Evolutionary conservation across 2,797 vertebrate genomes (phyloP).

Genomic region (Sebastes nivosus): DNA sequence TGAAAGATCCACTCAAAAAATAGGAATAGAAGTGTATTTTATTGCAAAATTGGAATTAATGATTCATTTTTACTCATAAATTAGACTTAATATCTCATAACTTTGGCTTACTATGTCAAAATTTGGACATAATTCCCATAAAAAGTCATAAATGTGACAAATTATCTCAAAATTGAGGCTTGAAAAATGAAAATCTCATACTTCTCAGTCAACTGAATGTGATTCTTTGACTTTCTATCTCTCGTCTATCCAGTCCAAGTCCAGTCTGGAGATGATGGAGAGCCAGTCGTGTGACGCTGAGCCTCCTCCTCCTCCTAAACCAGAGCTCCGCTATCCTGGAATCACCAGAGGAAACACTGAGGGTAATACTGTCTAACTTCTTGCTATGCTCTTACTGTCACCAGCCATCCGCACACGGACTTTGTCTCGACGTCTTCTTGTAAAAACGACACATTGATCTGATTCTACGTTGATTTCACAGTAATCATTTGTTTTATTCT

Average conservation of each 20-base stretch:
- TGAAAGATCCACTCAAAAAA: too few relatives aligned
- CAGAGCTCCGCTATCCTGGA: constrained; percentile 89
- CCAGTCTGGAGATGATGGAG: constrained; percentile 96
- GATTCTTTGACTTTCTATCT: neutral
- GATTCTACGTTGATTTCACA: neutral
- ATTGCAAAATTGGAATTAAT: too few relatives aligned
- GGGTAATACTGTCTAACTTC: constrained; percentile 55
- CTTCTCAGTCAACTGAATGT: too few relatives aligned
- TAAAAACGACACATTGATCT: neutral
- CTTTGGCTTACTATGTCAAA: too few relatives aligned
- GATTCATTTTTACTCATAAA: too few relatives aligned
- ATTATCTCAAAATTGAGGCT: too few relatives aligned
- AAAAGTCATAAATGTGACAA: too few relatives aligned
- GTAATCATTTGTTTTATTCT: neutral
- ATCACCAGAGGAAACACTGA: constrained; percentile 78
- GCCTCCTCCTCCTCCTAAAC: constrained; percentile 95
- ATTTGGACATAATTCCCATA: too few relatives aligned
- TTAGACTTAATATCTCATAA: too few relatives aligned
- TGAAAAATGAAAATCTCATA: too few relatives aligned
- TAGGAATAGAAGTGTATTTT: too few relatives aligned
- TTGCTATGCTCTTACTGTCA: neutral
- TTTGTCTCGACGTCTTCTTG: neutral
- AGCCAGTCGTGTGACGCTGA: constrained; percentile 97
- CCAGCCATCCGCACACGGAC: neutral
- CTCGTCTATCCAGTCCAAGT: constrained; percentile 86